Conservation (phyloP, 2,888 invertebrate genomes). For the Leucophora obtusa region DNA sequence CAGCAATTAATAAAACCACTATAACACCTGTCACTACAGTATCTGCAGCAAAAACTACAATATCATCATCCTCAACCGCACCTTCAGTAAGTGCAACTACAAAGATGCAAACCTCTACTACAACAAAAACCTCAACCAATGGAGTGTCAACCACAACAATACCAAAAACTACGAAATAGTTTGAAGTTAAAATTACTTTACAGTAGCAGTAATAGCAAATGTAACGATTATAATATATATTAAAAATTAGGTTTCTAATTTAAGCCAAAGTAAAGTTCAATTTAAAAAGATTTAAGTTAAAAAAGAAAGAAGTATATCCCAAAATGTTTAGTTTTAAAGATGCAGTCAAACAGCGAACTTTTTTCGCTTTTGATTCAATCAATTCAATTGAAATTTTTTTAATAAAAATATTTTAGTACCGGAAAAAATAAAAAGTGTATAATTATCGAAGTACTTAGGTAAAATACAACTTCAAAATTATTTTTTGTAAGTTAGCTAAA, state of each 20-base stretch:
- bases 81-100: constrained; percentile 25
- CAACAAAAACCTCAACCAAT: constrained; percentile 31
- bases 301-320: neutral
- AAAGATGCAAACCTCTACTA: constrained; percentile 42
- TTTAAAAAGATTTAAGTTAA: neutral
- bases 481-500: too few relatives aligned
- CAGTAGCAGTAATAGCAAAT: neutral
- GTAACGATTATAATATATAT: constrained; percentile 1
- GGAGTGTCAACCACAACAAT: constrained; percentile 37
- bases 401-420: too few relatives aligned
- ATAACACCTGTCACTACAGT: constrained; percentile 18
- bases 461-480: too few relatives aligned
- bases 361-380: too few relatives aligned
- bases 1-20: neutral
- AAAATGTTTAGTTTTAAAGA: too few relatives aligned
- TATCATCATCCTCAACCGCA: neutral
- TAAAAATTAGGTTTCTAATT: neutral
- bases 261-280: neutral
- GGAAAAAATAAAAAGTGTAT: too few relatives aligned
- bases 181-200: constrained; percentile 38
- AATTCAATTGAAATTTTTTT: too few relatives aligned
- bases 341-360: too few relatives aligned
- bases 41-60: neutral
- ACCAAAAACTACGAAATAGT: constrained; percentile 64
- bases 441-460: too few relatives aligned